phyloP scores from a whole-genome alignment of 2,113 vertebrate species.

The Xenus cinereus region DNA sequence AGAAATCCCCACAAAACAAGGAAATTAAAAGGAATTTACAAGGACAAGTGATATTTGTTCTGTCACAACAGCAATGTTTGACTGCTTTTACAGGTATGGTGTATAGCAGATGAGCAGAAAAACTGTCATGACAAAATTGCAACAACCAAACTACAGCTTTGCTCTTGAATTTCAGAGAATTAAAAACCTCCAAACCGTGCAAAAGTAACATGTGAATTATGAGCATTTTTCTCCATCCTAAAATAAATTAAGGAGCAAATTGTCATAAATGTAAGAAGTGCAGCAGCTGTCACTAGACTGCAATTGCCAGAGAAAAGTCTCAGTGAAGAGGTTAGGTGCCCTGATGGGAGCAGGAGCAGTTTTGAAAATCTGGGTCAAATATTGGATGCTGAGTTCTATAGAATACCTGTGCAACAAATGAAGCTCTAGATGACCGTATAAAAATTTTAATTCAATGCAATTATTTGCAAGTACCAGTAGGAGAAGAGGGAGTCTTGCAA shows the following conservation, averaged over 20 bases:
- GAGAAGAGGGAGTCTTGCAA: background rate
- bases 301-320: background rate
- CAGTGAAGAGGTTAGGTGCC: background rate
- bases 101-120: background rate
- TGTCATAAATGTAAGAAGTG: background rate
- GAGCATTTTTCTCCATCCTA: background rate
- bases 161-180: background rate
- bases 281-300: background rate
- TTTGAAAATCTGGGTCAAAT: background rate
- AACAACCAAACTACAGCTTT: background rate
- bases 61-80: accelerated
- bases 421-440: background rate
- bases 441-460: background rate
- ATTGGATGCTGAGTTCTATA: background rate
- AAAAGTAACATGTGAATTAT: background rate
- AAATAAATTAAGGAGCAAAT: background rate
- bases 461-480: background rate
- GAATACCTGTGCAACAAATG: too few species aligned
- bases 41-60: background rate
- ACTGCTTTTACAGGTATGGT: background rate
- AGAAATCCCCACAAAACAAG: background rate
- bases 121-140: background rate
- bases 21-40: background rate
- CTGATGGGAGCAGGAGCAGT: background rate
- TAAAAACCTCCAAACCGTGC: background rate